These are phyloP conservation scores for Yasuhikotakia modesta DNA, from an alignment of 2,797 vertebrate species.

Conservation along the genomic window DNA sequence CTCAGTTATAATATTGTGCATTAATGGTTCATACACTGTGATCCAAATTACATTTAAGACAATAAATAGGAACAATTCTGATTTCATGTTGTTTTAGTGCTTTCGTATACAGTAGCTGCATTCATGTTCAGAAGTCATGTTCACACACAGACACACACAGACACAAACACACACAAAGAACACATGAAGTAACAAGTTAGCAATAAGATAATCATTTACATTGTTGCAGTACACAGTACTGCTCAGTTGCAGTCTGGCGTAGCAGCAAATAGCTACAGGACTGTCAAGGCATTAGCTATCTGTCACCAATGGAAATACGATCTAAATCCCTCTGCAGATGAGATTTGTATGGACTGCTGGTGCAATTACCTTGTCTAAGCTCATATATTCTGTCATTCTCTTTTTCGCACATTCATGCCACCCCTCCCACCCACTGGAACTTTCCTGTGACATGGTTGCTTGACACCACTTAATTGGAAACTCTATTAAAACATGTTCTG, in stretches of 20 bases:
- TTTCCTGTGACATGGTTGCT: conserved; percentile 43
- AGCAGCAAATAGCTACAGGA: neutral
- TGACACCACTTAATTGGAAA: conserved; percentile 74
- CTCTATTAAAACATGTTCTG: conserved; percentile 73
- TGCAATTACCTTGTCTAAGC: conserved; percentile 61
- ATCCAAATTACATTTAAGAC: neutral
- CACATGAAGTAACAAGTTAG: neutral
- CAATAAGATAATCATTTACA: neutral
- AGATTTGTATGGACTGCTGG: conserved; percentile 32
- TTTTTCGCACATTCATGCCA: conserved; percentile 12
- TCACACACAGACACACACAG: too few species aligned
- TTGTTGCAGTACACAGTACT: neutral
- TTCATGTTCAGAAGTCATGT: neutral
- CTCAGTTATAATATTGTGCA: neutral
- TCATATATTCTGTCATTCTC: conserved; percentile 24
- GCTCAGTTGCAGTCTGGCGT: neutral
- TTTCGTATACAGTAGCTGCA: neutral
- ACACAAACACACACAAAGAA: neutral
- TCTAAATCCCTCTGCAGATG: conserved; percentile 40
- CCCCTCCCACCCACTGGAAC: conserved; percentile 23
- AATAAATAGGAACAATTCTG: neutral
- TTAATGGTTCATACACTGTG: neutral
- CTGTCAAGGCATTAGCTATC: conserved; percentile 1
- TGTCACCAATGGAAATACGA: conserved; percentile 12
- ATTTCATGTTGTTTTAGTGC: neutral